Evolutionary conservation across 2,797 vertebrate genomes (phyloP).

Genomic region (Acanthornis magna): DNA sequence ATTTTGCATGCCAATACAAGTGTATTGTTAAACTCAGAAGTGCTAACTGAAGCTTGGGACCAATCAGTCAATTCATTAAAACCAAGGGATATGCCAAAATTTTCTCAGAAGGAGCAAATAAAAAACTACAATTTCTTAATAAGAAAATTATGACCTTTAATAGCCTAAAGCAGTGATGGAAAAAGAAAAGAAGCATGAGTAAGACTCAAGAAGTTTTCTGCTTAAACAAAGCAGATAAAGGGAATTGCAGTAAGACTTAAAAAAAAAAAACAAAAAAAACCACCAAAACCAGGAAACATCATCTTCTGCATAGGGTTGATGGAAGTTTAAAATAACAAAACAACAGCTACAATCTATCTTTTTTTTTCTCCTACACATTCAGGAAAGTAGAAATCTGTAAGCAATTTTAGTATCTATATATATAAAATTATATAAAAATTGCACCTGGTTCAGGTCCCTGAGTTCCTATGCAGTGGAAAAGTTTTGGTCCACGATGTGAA

Average conservation of each 20-base stretch:
- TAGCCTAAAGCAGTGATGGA: not conserved
- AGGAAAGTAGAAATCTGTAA: not conserved
- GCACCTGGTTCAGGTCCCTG: fast-evolving
- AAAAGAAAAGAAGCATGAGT: not conserved
- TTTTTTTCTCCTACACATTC: not conserved
- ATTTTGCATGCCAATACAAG: not conserved
- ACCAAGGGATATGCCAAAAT: not conserved
- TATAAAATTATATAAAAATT: not conserved
- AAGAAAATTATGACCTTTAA: not conserved
- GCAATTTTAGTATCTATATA: not conserved
- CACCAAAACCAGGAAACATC: not conserved
- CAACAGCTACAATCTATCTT: fast-evolving
- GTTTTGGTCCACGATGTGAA: not conserved
- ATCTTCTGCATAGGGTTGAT: not conserved
- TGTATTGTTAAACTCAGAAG: not conserved
- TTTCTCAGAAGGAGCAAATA: not conserved
- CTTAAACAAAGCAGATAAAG: not conserved
- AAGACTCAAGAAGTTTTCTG: not conserved
- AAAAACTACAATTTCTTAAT: not conserved
- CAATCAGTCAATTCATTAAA: not conserved
- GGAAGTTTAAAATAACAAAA: not conserved
- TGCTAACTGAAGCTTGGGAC: not conserved
- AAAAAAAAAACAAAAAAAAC: not conserved
- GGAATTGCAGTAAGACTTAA: not conserved
- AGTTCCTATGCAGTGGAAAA: not conserved